Percentiles rank a stretch among this genome's conserved stretches.
These are phyloP conservation scores for Botrylloides violaceus DNA, from an alignment of 23 tunicate genomes.

Conservation along the genomic window DNA sequence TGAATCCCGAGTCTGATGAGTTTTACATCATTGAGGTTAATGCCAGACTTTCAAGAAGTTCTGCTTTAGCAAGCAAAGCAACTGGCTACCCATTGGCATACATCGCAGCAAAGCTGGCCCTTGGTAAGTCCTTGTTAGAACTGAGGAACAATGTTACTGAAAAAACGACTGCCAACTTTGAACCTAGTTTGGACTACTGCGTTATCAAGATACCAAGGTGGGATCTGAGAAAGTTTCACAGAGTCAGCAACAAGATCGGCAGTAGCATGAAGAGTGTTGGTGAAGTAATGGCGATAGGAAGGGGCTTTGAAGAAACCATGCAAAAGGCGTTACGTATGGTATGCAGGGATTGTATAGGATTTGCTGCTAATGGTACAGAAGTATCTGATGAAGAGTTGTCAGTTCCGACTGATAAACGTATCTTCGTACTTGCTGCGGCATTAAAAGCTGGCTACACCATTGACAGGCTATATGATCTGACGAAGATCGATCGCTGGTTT, in stretches of 20 bases:
- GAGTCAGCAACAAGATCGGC: constrained; percentile 88
- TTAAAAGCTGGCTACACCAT: constrained; percentile 51
- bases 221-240: constrained; percentile 73
- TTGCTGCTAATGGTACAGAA: constrained; percentile 41
- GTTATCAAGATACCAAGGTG: constrained; percentile 85
- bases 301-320: constrained; percentile 85
- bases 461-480: constrained; percentile 61
- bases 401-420: constrained; percentile 78
- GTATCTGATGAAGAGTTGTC: constrained; percentile 62
- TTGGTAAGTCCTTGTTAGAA: constrained; percentile 61
- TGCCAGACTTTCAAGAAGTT: constrained; percentile 85
- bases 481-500: constrained; percentile 86
- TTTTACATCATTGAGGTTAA: constrained; percentile 88
- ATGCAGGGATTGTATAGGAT: constrained; percentile 55
- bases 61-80: constrained; percentile 91
- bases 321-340: constrained; percentile 93
- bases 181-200: constrained; percentile 91
- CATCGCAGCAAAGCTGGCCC: constrained; percentile 87
- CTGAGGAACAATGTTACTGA: constrained; percentile 71
- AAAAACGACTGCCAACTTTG: constrained; percentile 88
- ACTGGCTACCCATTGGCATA: constrained; percentile 93
- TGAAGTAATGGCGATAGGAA: constrained; percentile 91
- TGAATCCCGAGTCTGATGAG: constrained; percentile 90
- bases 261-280: constrained; percentile 99
- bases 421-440: constrained; percentile 85